Evolutionary conservation across 1,140 invertebrate genomes (phyloP).

Genomic region (Neotoxoptera formosana): DNA sequence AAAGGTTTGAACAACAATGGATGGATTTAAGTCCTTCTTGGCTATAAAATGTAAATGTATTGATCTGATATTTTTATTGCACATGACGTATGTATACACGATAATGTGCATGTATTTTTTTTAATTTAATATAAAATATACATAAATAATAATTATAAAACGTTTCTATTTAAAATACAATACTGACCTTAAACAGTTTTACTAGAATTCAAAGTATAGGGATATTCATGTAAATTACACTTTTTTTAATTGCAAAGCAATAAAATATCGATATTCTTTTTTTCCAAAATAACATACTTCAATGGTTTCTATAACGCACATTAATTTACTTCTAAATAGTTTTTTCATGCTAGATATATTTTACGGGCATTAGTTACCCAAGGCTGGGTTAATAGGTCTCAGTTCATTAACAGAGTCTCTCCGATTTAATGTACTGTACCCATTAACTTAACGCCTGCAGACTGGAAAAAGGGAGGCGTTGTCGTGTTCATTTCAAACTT

Average conservation of each 20-base stretch:
- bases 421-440: neutral
- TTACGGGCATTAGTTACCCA: neutral
- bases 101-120: neutral
- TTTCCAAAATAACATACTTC: neutral
- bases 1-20: neutral
- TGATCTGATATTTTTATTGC: neutral
- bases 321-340: neutral
- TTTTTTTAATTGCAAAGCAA: neutral
- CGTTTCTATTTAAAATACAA: neutral
- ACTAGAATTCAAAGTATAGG: neutral
- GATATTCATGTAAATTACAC: too few species aligned
- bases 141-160: neutral
- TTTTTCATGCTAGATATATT: neutral
- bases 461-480: neutral
- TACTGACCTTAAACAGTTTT: neutral
- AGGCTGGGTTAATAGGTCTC: neutral
- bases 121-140: neutral
- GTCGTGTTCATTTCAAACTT: neutral
- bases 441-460: neutral
- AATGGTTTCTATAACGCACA: neutral
- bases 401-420: neutral
- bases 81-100: neutral
- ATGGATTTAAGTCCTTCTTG: neutral
- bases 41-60: neutral
- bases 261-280: neutral